phyloP scores from a whole-genome alignment of 2,888 invertebrate genomes.

The Caenorhabditis wallacei region DNA sequence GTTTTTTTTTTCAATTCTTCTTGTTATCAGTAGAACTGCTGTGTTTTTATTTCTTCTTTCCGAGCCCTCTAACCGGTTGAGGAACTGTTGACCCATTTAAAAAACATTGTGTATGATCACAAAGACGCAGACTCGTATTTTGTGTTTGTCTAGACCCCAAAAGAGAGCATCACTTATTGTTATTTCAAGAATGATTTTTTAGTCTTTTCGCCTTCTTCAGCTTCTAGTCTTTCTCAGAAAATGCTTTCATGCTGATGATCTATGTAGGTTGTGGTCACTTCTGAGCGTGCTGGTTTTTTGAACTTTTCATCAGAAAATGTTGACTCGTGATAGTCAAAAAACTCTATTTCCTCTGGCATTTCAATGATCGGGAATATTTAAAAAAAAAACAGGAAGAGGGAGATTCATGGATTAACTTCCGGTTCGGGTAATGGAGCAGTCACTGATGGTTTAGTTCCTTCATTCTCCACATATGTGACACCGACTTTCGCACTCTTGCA shows the following conservation, averaged over 20 bases:
- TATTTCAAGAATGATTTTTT: constrained; percentile 13
- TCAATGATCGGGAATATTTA: not conserved
- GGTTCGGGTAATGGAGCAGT: not conserved
- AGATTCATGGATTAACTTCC: not conserved
- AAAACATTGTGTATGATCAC: not conserved
- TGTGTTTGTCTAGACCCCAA: constrained; percentile 29
- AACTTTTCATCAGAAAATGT: not conserved
- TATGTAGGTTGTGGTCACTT: constrained; percentile 13
- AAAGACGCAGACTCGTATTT: constrained; percentile 47
- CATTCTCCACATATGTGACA: not conserved
- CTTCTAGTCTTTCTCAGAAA: constrained; percentile 3
- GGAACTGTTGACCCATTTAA: constrained; percentile 10
- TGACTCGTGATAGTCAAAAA: constrained; percentile 18
- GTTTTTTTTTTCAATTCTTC: not conserved
- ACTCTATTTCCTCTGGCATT: not conserved
- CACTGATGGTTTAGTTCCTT: constrained; percentile 3
- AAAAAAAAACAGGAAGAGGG: not conserved
- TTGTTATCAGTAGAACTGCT: constrained; percentile 30
- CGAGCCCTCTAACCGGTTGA: constrained; percentile 21
- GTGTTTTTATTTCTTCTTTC: constrained; percentile 26
- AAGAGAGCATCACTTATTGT: constrained; percentile 4
- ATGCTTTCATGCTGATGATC: constrained; percentile 26
- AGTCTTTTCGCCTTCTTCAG: constrained; percentile 1
- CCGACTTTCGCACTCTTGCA: constrained; percentile 6
- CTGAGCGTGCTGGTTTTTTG: constrained; percentile 14